Conservation (phyloP, 2,888 invertebrate species). For the Amorpha juglandis region DNA sequence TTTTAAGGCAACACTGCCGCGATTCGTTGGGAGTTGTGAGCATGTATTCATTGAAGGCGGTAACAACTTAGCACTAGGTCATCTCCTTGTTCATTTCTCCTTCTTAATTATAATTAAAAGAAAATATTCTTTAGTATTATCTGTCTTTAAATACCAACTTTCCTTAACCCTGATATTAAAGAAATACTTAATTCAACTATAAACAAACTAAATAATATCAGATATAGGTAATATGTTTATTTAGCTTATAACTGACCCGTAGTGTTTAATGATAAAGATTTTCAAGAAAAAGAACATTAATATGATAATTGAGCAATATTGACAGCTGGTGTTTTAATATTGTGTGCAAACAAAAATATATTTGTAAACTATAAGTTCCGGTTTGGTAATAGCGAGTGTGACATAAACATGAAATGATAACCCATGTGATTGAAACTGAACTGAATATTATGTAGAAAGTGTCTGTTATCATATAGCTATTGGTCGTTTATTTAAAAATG, state of each 20-base stretch:
- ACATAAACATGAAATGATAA: background rate
- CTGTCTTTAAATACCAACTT: background rate
- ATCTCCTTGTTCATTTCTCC: too few species aligned
- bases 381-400: constrained; percentile 3
- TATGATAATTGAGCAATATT: constrained; percentile 1
- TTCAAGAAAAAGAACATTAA: background rate
- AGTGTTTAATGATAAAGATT: background rate
- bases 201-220: background rate
- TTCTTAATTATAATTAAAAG: too few species aligned
- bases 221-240: background rate
- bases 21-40: too few species aligned
- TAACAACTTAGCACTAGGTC: too few species aligned
- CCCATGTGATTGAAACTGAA: constrained; percentile 40
- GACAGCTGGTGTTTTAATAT: background rate
- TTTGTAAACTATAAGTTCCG: constrained; percentile 6
- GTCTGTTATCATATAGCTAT: constrained; percentile 13
- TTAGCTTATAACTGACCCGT: background rate
- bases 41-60: too few species aligned
- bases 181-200: background rate
- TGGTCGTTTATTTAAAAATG: too few species aligned
- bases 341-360: background rate
- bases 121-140: too few species aligned
- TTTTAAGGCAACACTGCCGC: too few species aligned
- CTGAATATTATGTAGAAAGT: constrained; percentile 18
- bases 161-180: background rate